Evolutionary conservation across 2,113 vertebrate species (phyloP).

Genomic region (Rhabdornis inornatus): DNA sequence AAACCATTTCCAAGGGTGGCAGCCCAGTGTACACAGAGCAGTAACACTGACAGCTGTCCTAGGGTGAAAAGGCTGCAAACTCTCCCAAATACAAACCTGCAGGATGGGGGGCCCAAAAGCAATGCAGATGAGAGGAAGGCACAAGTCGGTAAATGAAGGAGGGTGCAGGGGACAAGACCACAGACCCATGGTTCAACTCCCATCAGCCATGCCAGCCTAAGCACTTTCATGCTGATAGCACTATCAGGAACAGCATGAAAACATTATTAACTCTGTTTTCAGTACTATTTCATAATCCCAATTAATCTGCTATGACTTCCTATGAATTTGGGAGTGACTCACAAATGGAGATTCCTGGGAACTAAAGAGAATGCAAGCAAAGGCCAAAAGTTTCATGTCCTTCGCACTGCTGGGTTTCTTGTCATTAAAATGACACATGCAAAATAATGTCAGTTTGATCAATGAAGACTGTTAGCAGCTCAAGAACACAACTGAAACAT

Average conservation of each 20-base stretch:
- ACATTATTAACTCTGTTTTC: neutral
- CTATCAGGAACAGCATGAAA: neutral
- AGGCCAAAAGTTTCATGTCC: neutral
- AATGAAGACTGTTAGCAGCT: neutral
- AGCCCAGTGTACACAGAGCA: neutral
- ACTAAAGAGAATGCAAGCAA: neutral
- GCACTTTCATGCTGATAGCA: neutral
- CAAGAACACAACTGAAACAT: neutral
- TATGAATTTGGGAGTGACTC: neutral
- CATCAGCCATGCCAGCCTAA: neutral
- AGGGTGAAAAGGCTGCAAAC: neutral
- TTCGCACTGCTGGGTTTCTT: neutral
- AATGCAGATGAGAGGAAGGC: neutral
- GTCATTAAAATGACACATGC: neutral
- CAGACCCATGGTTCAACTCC: neutral
- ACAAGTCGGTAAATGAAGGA: neutral
- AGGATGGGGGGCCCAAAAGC: neutral
- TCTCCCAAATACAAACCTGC: neutral
- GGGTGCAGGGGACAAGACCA: fast-evolving
- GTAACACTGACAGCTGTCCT: neutral
- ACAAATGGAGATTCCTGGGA: neutral
- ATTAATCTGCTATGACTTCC: neutral
- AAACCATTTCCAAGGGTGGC: neutral
- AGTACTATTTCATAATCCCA: neutral
- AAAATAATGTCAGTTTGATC: neutral